phyloP scores from a whole-genome alignment of 1,140 invertebrate genomes.

The Lepidurus packardi region DNA sequence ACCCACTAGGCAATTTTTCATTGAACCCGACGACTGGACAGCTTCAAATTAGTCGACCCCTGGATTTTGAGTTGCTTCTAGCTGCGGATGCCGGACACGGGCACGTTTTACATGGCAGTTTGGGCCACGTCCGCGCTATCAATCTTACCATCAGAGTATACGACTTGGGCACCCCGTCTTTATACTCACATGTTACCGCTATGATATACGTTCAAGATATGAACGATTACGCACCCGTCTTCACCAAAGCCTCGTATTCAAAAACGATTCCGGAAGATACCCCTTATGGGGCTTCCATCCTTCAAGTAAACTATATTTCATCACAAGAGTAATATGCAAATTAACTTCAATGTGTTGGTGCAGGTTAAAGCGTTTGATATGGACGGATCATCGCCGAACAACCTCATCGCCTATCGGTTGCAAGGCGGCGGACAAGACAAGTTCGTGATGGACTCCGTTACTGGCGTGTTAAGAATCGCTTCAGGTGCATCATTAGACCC shows the following conservation, averaged over 20 bases:
- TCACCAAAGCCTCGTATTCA: constrained; percentile 66
- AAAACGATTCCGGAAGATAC: constrained; percentile 73
- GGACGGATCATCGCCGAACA: constrained; percentile 80
- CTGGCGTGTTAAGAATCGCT: constrained; percentile 76
- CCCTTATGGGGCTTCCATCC: constrained; percentile 65
- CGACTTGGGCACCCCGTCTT: constrained; percentile 69
- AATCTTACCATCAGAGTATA: constrained; percentile 69
- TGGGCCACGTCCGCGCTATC: constrained; percentile 58
- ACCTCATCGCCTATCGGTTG: constrained; percentile 79
- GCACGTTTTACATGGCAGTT: constrained; percentile 44
- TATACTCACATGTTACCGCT: constrained; percentile 66
- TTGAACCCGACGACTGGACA: constrained; percentile 67
- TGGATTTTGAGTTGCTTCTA: constrained; percentile 66
- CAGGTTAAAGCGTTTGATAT: constrained; percentile 70
- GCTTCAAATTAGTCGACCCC: constrained; percentile 57
- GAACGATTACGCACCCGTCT: constrained; percentile 78
- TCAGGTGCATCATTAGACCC: constrained; percentile 81
- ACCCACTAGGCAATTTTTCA: constrained; percentile 67
- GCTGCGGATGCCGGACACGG: not conserved
- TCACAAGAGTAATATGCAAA: too few species aligned
- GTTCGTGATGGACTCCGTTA: constrained; percentile 78
- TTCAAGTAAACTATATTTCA: constrained; percentile 54
- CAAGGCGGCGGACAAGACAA: constrained; percentile 81
- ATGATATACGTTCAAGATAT: constrained; percentile 77
- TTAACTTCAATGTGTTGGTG: not conserved